A percentile compares a stretch with the other conserved stretches of the same genome.
Evolutionary conservation across 2,113 vertebrate species (phyloP).

Genomic region (Cheirogaleus medius): DNA sequence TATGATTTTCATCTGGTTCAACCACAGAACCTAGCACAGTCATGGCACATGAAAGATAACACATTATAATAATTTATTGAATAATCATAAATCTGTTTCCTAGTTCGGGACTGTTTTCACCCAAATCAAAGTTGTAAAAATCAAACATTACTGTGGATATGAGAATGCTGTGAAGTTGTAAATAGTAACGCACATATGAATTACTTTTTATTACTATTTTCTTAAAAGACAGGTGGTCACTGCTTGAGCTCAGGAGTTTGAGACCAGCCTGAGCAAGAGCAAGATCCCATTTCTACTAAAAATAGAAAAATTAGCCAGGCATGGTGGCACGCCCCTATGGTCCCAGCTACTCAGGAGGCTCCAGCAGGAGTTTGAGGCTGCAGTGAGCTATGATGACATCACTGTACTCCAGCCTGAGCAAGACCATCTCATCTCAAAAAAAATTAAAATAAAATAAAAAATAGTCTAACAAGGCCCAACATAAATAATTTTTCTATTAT

Average conservation of each 20-base stretch:
- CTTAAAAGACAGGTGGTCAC: no score
- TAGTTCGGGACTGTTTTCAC: neutral
- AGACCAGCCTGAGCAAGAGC: no score
- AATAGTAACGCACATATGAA: neutral
- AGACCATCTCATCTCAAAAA: no score
- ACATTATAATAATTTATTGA: neutral
- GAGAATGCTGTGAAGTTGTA: neutral
- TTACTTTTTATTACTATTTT: neutral
- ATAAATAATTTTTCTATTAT: neutral
- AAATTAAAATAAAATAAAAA: neutral
- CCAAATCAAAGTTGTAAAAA: neutral
- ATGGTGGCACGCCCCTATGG: no score
- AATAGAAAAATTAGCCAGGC: no score
- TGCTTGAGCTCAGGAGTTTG: no score
- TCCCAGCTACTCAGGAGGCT: no score
- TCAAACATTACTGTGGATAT: neutral
- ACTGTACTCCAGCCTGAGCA: no score
- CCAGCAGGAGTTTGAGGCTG: no score
- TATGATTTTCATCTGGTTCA: neutral
- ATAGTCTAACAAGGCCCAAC: no score
- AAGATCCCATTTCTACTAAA: no score
- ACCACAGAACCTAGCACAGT: neutral
- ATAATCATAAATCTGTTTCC: neutral
- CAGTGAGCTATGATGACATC: no score
- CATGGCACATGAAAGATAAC: neutral